phyloP scores from a whole-genome alignment of 2,113 vertebrate species.

The Genyomyrus donnyi region DNA sequence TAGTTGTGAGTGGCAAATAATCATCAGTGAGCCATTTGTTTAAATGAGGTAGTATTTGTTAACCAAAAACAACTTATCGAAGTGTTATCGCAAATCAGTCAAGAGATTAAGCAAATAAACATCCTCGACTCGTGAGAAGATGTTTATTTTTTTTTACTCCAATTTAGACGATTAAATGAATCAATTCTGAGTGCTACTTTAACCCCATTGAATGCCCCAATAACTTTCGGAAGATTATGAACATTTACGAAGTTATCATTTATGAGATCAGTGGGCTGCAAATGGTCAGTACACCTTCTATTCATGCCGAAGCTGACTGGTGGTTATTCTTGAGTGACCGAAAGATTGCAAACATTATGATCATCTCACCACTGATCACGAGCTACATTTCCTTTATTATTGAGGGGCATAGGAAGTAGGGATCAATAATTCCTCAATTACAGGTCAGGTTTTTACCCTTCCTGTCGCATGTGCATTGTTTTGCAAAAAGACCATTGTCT shows the following conservation, averaged over 20 bases:
- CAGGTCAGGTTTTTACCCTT: neutral
- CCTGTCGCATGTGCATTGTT: neutral
- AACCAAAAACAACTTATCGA: neutral
- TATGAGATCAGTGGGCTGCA: neutral
- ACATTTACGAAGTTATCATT: neutral
- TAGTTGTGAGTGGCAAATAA: neutral
- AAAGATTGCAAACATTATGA: neutral
- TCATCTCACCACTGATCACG: neutral
- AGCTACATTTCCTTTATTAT: neutral
- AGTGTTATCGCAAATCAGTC: neutral
- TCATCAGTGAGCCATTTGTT: neutral
- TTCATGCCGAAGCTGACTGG: neutral
- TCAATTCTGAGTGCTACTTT: neutral
- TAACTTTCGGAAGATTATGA: neutral
- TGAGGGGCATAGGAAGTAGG: neutral
- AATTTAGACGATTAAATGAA: neutral
- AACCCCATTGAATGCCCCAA: neutral
- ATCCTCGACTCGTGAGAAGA: neutral
- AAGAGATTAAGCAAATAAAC: neutral
- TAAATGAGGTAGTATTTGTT: neutral
- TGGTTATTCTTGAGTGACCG: neutral
- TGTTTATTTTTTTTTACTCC: neutral
- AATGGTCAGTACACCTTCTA: neutral
- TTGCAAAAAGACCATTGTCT: neutral
- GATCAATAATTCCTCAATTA: neutral